A percentile compares a stretch with the other conserved stretches of the same genome.
Conservation (phyloP, 2,113 vertebrate genomes). For the Mesembrinibis cayennensis region DNA sequence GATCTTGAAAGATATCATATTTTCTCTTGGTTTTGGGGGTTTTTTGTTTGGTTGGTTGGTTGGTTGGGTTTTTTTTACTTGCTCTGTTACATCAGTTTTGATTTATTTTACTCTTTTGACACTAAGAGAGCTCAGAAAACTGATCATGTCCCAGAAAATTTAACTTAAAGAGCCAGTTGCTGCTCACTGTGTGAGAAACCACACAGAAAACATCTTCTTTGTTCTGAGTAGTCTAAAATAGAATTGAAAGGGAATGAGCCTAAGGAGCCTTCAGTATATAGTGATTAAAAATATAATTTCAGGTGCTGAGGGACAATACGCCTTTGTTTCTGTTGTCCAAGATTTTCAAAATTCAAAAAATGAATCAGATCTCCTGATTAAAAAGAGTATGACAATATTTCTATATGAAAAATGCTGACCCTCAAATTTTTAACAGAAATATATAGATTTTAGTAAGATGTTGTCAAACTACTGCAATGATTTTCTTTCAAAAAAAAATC, state of each 20-base stretch:
- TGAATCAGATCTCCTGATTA: not conserved
- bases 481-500: not conserved
- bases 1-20: conserved; percentile 49
- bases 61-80: not conserved
- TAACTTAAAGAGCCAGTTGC: conserved; percentile 4
- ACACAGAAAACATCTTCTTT: not conserved
- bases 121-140: not conserved
- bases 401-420: not conserved
- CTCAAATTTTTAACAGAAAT: not conserved
- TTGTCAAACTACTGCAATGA: not conserved
- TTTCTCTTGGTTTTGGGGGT: not conserved
- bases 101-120: conserved; percentile 60
- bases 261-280: too few species aligned
- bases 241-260: not conserved
- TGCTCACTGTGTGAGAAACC: not conserved
- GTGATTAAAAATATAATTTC: not conserved
- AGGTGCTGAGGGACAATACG: not conserved
- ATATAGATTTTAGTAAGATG: not conserved
- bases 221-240: not conserved
- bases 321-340: not conserved
- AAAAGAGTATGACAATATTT: not conserved
- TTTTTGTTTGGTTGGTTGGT: too few species aligned
- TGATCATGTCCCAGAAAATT: conserved; percentile 16
- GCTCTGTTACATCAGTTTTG: conserved; percentile 39
- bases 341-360: not conserved